phyloP scores from a whole-genome alignment of 2,797 vertebrate species.

The Synanceia verrucosa region DNA sequence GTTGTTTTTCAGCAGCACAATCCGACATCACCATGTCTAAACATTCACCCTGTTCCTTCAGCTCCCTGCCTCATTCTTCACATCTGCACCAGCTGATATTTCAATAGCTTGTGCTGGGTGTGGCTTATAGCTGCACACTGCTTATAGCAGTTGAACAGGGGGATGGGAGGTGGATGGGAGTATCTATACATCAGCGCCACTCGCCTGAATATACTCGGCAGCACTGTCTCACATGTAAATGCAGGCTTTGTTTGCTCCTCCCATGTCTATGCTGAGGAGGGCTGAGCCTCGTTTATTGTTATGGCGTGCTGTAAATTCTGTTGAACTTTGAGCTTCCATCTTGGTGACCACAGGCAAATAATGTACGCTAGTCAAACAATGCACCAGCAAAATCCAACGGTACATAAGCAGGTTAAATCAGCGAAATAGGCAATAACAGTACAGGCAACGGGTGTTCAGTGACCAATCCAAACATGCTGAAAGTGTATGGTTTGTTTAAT shows the following conservation, averaged over 20 bases:
- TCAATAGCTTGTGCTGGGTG: conserved; percentile 68
- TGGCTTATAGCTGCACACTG: conserved; percentile 66
- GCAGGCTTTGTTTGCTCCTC: conserved; percentile 70
- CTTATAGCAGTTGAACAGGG: conserved; percentile 57
- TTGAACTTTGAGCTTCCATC: conserved; percentile 81
- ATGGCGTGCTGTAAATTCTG: conserved; percentile 71
- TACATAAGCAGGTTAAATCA: neutral
- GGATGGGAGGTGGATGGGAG: conserved; percentile 64
- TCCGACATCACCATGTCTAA: conserved; percentile 31
- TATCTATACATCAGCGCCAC: conserved; percentile 72
- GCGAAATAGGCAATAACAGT: neutral
- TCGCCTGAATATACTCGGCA: conserved; percentile 61
- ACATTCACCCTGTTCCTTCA: conserved; percentile 33
- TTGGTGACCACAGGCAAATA: conserved; percentile 51
- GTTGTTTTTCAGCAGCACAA: conserved; percentile 1
- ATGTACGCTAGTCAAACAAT: conserved; percentile 21
- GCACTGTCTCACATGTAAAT: conserved; percentile 66
- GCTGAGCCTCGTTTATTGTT: conserved; percentile 70
- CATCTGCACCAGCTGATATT: conserved; percentile 70
- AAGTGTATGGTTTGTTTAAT: neutral
- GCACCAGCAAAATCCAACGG: conserved; percentile 6
- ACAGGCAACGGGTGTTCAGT: neutral
- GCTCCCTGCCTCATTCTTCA: conserved; percentile 40
- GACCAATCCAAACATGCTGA: neutral
- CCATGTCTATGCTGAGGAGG: conserved; percentile 55